These are phyloP conservation scores for Enoplosus armatus DNA, from an alignment of 2,797 vertebrate species.

Conservation along the genomic window DNA sequence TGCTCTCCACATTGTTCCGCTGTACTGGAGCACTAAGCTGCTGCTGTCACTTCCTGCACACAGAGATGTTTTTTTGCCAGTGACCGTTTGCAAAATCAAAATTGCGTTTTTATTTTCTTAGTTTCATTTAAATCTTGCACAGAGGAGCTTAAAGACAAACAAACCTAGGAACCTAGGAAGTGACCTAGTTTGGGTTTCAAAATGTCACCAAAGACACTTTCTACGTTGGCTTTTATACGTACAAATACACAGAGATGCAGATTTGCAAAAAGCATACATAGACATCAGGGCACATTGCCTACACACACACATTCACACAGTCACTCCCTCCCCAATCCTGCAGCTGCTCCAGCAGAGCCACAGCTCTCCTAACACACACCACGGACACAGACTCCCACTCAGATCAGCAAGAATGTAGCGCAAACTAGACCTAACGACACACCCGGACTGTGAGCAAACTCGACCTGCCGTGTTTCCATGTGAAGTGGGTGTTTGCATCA, in stretches of 20 bases:
- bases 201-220: not conserved
- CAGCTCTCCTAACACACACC: slow-evolving; percentile 34
- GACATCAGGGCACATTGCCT: not conserved
- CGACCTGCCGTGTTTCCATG: slow-evolving; percentile 42
- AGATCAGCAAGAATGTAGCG: slow-evolving; percentile 35
- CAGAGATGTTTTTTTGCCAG: not conserved
- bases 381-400: slow-evolving; percentile 29
- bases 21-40: slow-evolving; percentile 15
- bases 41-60: slow-evolving; percentile 6
- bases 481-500: slow-evolving; percentile 53
- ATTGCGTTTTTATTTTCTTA: not conserved
- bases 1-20: slow-evolving; percentile 29
- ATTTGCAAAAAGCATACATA: slow-evolving; percentile 9
- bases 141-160: slow-evolving; percentile 11
- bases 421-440: slow-evolving; percentile 34
- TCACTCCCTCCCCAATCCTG: slow-evolving; percentile 12
- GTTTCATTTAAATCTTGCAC: not conserved
- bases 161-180: not conserved
- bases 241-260: not conserved
- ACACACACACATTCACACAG: not conserved
- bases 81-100: slow-evolving; percentile 17
- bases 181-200: not conserved
- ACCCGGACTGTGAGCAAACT: slow-evolving; percentile 18
- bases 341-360: slow-evolving; percentile 19
- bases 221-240: not conserved